Conservation (phyloP, 92 coral and sea anemone genomes). For the Hydrozoanthus gracilis region DNA sequence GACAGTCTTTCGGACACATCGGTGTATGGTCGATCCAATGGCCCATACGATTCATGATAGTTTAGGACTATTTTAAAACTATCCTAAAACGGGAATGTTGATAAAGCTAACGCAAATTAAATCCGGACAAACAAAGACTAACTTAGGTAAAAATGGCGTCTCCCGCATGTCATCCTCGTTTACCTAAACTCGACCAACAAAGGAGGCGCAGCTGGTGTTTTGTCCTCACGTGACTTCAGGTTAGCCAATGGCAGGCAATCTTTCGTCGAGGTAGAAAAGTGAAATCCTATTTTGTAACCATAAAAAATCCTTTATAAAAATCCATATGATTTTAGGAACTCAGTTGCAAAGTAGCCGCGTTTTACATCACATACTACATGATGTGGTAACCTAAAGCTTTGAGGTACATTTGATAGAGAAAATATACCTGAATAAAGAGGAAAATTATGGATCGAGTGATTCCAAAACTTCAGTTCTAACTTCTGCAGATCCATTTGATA, state of each 20-base stretch:
- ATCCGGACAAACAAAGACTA: slow-evolving; percentile 13
- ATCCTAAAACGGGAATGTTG: neutral
- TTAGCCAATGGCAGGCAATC: slow-evolving; percentile 21
- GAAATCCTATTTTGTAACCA: slow-evolving; percentile 6
- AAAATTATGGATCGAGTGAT: too few species aligned
- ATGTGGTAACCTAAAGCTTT: too few species aligned
- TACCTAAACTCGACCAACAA: slow-evolving; percentile 45
- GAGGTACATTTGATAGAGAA: too few species aligned
- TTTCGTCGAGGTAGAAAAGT: slow-evolving; percentile 45
- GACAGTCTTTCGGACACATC: slow-evolving; percentile 44
- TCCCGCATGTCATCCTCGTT: slow-evolving; percentile 21
- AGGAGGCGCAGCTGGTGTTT: slow-evolving; percentile 46
- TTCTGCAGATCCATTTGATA: too few species aligned
- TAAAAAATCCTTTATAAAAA: too few species aligned
- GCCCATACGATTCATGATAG: slow-evolving; percentile 31
- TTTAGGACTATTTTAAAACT: neutral
- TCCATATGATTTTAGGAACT: too few species aligned
- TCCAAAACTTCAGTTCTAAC: too few species aligned
- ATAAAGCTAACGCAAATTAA: slow-evolving; percentile 2
- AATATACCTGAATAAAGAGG: too few species aligned
- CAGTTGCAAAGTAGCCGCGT: too few species aligned
- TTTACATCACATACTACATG: too few species aligned
- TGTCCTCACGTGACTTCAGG: slow-evolving; percentile 33
- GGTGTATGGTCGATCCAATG: slow-evolving; percentile 51
- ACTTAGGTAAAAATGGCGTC: slow-evolving; percentile 56